Base-by-base conservation (phyloP, 2,888 invertebrate genomes). In the Rapana venosa region DNA sequence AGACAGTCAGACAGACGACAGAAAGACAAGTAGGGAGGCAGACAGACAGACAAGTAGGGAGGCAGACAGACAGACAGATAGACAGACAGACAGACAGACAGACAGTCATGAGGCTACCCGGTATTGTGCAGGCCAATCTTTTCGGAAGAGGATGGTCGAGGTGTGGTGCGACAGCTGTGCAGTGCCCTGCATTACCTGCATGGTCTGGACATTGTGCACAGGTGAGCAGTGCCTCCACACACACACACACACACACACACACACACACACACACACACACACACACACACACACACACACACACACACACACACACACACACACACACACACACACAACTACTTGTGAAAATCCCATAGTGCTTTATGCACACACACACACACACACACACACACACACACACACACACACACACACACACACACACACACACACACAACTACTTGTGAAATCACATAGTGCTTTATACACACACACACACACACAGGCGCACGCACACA, bases 151-250 rank as follows among this genome's bases (percentile, higher is more conserved):
- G 86, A 87, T 66, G 86, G 35, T 1, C 32, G 35, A 13, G 1
- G 13, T 15, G 1, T 87, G 22, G 30, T 35, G 0, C 66, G 66
- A 6, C 66, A 35, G 35, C 35, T 87, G 66, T 30, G 61, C 66
- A 30, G 86, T 35, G 86, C 86, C 11, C 8, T 87, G 30, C 66
- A 87, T 36, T 36, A 87, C 30, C 22, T 87, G 15, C 86, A 87
- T 22, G 22, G 30, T 22, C 35, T n/a, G 35, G 86, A 87, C 35
- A 66, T 87, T 70, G 86, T 87, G 35, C 86, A 87, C 86, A 66
- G 86, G 66, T 66, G 8, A 66, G 66, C 20, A 20, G 47, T 13
- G 56, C 22, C 56, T n/a, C 20, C 8, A n/a, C 20, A 84, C 58
- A 58, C 8, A 56, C 47, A 56, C 22, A 11, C 56, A 84, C 56